Conservation (phyloP, 2,113 vertebrate genomes). For the Macroglossus sobrinus region DNA sequence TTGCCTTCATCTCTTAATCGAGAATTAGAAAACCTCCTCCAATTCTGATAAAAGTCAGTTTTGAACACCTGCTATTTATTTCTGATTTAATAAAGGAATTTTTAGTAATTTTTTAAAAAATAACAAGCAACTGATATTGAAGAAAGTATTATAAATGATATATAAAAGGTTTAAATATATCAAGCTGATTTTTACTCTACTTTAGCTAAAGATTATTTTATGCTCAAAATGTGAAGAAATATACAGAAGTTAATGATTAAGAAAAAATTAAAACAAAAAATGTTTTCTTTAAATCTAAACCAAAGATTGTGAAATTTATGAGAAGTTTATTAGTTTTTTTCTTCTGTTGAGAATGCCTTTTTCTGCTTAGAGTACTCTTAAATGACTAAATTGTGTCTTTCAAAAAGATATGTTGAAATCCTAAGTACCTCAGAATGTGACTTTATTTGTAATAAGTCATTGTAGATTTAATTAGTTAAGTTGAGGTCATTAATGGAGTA, state of each 20-base stretch:
- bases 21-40: neutral
- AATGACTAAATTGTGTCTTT: neutral
- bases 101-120: neutral
- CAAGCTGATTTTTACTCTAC: neutral
- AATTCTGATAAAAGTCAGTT: neutral
- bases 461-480: neutral
- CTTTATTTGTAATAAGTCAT: neutral
- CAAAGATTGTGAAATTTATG: neutral
- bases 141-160: neutral
- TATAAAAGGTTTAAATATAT: neutral
- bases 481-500: neutral
- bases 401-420: neutral
- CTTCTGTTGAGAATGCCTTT: neutral
- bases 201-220: neutral
- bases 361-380: neutral
- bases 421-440: neutral
- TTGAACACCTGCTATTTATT: neutral
- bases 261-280: neutral
- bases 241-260: neutral
- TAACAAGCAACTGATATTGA: neutral
- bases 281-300: neutral
- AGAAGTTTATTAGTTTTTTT: neutral
- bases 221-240: neutral
- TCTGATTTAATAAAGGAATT: neutral
- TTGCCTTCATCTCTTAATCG: neutral